phyloP scores from a whole-genome alignment of 1,140 invertebrate species.

The Nephila pilipes region DNA sequence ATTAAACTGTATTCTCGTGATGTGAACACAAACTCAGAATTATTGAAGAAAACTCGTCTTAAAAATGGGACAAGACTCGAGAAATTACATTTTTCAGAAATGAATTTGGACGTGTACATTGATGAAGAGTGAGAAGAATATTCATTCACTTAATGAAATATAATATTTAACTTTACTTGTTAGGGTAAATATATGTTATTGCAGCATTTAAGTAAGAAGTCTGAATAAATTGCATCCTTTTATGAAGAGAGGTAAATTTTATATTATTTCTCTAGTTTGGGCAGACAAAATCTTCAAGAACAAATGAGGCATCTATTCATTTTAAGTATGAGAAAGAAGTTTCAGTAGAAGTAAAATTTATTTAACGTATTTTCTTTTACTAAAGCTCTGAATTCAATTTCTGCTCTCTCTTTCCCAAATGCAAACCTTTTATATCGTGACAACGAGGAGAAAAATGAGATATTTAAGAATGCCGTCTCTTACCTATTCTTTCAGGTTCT shows the following conservation, averaged over 20 bases:
- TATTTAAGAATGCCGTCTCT: not conserved
- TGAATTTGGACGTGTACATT: no score
- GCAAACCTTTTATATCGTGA: not conserved
- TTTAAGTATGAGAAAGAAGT: not conserved
- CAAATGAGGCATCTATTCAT: not conserved
- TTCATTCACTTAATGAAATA: no score
- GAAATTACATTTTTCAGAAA: no score
- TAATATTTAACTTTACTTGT: no score
- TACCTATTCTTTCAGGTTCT: not conserved
- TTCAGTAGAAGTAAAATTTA: conserved; percentile 5
- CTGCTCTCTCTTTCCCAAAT: not conserved
- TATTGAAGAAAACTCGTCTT: no score
- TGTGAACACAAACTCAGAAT: no score
- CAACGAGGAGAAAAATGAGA: conserved; percentile 21
- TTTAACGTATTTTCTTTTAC: conserved; percentile 3
- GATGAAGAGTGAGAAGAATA: no score
- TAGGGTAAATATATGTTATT: no score
- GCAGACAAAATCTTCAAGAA: not conserved
- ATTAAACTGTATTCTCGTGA: no score
- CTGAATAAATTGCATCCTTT: not conserved
- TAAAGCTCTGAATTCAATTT: conserved; percentile 4
- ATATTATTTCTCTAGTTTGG: not conserved
- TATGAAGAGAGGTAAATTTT: not conserved
- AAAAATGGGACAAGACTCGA: no score
- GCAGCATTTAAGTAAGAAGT: not conserved